Conservation (phyloP, 2,888 invertebrate genomes). For the Nudaria mundana region DNA sequence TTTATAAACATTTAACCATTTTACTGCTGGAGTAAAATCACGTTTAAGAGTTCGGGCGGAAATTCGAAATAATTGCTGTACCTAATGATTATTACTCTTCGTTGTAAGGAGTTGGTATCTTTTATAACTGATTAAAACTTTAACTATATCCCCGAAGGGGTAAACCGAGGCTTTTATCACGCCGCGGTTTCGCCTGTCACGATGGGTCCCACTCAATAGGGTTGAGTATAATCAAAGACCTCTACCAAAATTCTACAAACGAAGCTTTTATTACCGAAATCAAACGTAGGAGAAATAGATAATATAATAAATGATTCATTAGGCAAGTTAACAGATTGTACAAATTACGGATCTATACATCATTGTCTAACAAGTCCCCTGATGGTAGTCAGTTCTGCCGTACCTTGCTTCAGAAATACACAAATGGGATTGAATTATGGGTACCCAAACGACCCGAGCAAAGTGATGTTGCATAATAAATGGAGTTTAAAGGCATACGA, state of each 20-base stretch:
- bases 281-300: conserved; percentile 24
- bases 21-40: neutral
- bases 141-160: too few relatives aligned
- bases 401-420: conserved; percentile 6
- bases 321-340: conserved; percentile 34
- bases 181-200: too few relatives aligned
- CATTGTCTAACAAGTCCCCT: conserved; percentile 28
- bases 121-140: too few relatives aligned
- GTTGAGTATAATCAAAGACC: too few relatives aligned
- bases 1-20: neutral
- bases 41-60: too few relatives aligned
- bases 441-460: conserved; percentile 7
- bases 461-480: conserved; percentile 4
- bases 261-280: conserved; percentile 34
- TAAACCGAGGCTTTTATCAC: too few relatives aligned
- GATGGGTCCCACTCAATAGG: too few relatives aligned
- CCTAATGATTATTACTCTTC: too few relatives aligned
- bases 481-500: neutral
- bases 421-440: conserved; percentile 11
- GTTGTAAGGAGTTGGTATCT: too few relatives aligned
- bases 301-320: conserved; percentile 44
- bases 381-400: conserved; percentile 20
- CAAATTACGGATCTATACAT: conserved; percentile 24
- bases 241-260: too few relatives aligned
- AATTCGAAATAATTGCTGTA: too few relatives aligned